A percentile compares a stretch with the other conserved stretches of the same genome.
These are phyloP conservation scores for Saccostrea echinata DNA, from an alignment of 1,140 invertebrate species.

Conservation along the genomic window DNA sequence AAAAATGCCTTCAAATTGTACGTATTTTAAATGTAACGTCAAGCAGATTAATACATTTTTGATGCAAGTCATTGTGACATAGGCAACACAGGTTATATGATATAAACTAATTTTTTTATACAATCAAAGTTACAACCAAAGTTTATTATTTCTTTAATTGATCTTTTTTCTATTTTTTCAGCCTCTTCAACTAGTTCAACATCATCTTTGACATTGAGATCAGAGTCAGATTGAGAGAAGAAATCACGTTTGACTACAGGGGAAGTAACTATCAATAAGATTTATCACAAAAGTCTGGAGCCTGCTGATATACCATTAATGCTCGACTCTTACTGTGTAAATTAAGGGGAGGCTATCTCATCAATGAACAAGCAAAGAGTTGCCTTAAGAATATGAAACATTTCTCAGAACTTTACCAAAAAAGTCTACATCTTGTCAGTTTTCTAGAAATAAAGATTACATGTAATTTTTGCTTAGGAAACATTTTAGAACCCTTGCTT, in stretches of 20 bases:
- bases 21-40: too few relatives aligned
- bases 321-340: neutral
- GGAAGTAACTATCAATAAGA: neutral
- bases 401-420: neutral
- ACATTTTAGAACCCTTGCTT: neutral
- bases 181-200: conserved; percentile 68
- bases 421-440: neutral
- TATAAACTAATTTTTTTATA: too few relatives aligned
- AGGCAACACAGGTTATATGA: too few relatives aligned
- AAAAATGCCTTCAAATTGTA: too few relatives aligned
- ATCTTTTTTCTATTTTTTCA: conserved; percentile 56
- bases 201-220: conserved; percentile 71
- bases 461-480: neutral
- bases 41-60: too few relatives aligned
- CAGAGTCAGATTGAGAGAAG: conserved; percentile 67
- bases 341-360: neutral
- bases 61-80: too few relatives aligned
- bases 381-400: neutral
- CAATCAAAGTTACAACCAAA: too few relatives aligned
- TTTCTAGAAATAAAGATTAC: neutral
- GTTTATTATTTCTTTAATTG: too few relatives aligned
- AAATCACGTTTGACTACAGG: neutral
- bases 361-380: neutral
- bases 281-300: neutral
- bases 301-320: neutral